Percentiles rank a stretch among this genome's conserved stretches.
Evolutionary conservation across 2,113 vertebrate genomes (phyloP).

Genomic region (Dromaius novaehollandiae): DNA sequence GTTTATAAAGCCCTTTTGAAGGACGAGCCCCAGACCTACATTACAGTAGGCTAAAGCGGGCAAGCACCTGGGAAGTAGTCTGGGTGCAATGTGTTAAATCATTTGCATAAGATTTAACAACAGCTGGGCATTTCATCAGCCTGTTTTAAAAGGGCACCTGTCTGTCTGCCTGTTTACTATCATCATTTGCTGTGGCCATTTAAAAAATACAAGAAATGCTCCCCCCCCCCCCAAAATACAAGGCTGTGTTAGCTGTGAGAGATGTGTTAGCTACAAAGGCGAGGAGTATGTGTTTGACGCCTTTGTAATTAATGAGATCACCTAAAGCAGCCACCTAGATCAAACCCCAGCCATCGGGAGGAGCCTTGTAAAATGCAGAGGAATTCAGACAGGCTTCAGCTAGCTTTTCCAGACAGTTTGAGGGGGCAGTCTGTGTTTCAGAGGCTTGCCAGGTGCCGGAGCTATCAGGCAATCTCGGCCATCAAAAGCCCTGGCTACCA

Average conservation of each 20-base stretch:
- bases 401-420: background rate
- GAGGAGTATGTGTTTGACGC: background rate
- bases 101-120: too few relatives aligned
- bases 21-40: background rate
- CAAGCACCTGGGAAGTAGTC: background rate
- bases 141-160: background rate
- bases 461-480: background rate
- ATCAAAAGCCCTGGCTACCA: background rate
- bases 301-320: background rate
- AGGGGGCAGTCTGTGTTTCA: background rate
- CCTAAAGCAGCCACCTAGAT: background rate
- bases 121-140: background rate
- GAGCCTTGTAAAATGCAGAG: background rate
- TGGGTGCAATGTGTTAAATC: background rate
- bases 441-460: background rate
- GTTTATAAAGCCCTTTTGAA: background rate
- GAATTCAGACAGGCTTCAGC: background rate
- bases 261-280: background rate
- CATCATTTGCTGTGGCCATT: background rate
- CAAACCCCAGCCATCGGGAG: background rate
- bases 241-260: background rate
- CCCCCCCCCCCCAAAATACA: background rate
- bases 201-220: background rate
- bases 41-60: background rate
- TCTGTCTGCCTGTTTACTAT: background rate